Evolutionary conservation across 2,888 invertebrate genomes (phyloP), one percentile per base, ranked within the genome.

Genomic region (Brachypterus glaber): DNA sequence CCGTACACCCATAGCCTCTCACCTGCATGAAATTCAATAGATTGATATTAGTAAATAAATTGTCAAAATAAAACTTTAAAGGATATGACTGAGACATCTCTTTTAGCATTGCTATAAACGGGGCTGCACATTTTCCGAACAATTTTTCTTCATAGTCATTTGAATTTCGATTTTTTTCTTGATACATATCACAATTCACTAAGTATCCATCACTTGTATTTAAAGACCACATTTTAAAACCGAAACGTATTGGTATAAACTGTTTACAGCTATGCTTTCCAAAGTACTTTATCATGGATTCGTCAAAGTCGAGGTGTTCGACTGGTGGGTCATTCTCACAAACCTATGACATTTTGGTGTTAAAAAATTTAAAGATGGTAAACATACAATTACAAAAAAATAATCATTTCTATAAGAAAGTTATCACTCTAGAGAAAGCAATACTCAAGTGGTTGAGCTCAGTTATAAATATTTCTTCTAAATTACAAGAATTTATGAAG

Each of bases 261-360:
- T 51, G 45, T 30, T 51, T 51, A 37, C 47, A 49, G 21, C 44
- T 40, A 33, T 50, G 49, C 24, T 43, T 31, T 7, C 49, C 50
- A 35, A 38, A 54, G 43, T 50, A 54, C 37, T 42, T 35, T 0
- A 52, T 39, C 49, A 51, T 50, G 27, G 39, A 36, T 33, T 49
- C 52, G 35, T 51, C 52, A 16, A 40, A 48, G 31, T 16, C 34
- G 30, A 33, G 13, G 64, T 2, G 84, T 60, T 21, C 30, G 12
- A 7, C 21, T 5, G n/a, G n/a, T n/a, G n/a, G n/a, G n/a, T n/a
- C n/a, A n/a, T n/a, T n/a, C n/a, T n/a, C n/a, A n/a, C n/a, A n/a
- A n/a, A n/a, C n/a, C n/a, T n/a, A n/a, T n/a, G n/a, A n/a, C n/a
- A n/a, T n/a, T n/a, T n/a, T n/a, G n/a, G n/a, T n/a, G n/a, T n/a